Evolutionary conservation across 2,888 invertebrate species (phyloP).

Genomic region (Teleiodes luculella): DNA sequence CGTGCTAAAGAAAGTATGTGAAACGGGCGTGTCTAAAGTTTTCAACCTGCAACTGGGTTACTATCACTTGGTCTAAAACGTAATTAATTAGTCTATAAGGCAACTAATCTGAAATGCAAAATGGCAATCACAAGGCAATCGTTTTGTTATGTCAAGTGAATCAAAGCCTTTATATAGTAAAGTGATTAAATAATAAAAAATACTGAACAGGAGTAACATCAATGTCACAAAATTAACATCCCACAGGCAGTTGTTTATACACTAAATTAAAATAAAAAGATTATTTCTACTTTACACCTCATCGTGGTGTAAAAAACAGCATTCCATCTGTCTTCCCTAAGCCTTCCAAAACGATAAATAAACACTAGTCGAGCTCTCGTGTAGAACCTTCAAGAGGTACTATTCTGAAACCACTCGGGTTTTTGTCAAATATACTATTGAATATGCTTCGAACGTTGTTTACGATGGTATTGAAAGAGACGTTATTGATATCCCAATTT

Average conservation of each 20-base stretch:
- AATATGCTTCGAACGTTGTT: too few relatives aligned
- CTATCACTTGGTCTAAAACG: too few relatives aligned
- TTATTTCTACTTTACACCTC: conserved; percentile 64
- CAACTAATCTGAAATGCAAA: too few relatives aligned
- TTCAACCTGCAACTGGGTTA: too few relatives aligned
- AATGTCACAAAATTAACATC: conserved; percentile 43
- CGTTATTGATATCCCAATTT: too few relatives aligned
- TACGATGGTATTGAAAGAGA: too few relatives aligned
- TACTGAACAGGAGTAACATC: not conserved
- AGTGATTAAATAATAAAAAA: not conserved
- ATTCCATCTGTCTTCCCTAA: conserved; percentile 74
- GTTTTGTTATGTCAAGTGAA: too few relatives aligned
- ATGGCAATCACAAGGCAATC: too few relatives aligned
- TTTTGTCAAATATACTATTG: not conserved
- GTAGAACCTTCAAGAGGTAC: conserved; percentile 40
- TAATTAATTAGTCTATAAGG: too few relatives aligned
- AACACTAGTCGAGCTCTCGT: conserved; percentile 68
- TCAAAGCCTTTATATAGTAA: too few relatives aligned
- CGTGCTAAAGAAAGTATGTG: too few relatives aligned
- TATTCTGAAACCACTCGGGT: not conserved
- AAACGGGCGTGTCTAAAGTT: too few relatives aligned
- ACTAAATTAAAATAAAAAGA: conserved; percentile 52
- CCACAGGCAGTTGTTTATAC: conserved; percentile 49
- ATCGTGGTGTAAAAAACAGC: conserved; percentile 65
- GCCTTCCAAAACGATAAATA: conserved; percentile 76